These are phyloP conservation scores for Bathynomus jamesi DNA, from an alignment of 1,140 invertebrate genomes.

Conservation along the genomic window DNA sequence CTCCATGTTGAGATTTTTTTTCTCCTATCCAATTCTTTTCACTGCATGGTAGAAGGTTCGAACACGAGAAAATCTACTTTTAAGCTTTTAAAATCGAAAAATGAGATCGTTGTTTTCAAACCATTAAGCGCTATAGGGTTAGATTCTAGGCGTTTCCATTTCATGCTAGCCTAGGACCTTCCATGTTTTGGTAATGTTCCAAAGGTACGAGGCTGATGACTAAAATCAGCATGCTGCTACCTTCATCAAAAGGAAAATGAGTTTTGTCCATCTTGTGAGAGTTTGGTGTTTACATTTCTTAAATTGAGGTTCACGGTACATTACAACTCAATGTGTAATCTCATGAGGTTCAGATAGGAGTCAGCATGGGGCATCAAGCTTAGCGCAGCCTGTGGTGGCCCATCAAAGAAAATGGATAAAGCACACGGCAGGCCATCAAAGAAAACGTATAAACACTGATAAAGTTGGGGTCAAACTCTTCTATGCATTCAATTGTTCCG, in stretches of 20 bases:
- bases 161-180: too few relatives aligned
- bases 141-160: too few relatives aligned
- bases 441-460: too few relatives aligned
- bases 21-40: too few relatives aligned
- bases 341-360: background rate
- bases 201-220: background rate
- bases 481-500: too few relatives aligned
- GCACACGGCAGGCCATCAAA: background rate
- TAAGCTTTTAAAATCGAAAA: too few relatives aligned
- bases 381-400: background rate
- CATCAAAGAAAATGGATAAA: conserved; percentile 1
- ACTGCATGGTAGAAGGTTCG: too few relatives aligned
- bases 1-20: too few relatives aligned
- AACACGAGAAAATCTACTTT: too few relatives aligned
- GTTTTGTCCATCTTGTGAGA: background rate
- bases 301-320: background rate
- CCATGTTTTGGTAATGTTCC: background rate
- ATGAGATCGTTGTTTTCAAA: too few relatives aligned
- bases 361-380: background rate
- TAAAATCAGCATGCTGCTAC: background rate
- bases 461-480: too few relatives aligned
- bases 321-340: background rate
- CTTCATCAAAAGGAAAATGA: background rate
- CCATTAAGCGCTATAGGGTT: too few relatives aligned
- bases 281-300: background rate